Base-by-base conservation (phyloP, 1,140 invertebrate genomes). In the Ips typographus region DNA sequence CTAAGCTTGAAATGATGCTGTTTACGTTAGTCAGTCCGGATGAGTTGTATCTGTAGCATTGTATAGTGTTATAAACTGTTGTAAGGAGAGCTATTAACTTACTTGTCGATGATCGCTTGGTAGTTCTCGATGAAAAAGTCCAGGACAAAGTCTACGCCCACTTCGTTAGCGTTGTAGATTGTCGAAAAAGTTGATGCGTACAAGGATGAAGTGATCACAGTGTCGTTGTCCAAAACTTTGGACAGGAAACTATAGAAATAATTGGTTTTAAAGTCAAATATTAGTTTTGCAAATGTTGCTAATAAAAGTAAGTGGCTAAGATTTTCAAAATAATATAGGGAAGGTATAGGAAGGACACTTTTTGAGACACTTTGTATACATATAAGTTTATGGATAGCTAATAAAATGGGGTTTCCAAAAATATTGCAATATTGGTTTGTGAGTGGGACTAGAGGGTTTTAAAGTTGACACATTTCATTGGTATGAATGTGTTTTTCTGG, bases 121-220 rank as follows among this genome's bases (percentile, higher is more conserved):
- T 67, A 59, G 60, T 49, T 66, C 38, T 58, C 66, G 41, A 67
- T 60, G 5, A 89, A 74, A 44, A 82, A 84, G 5, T 85, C 78
- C 3, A 87, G 76, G 1, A 76, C 78, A 37, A 77, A 75, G 60
- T 83, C 66, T 1, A 84, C 76, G 61, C 85, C 85, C 1, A 74
- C 72, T 67, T 83, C 78, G 1, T 78, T 74, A 40, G 74, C 74
- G n/a, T 3, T 40, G 2, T 82, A 79, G 3, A 86, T 81, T 4
- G 80, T 77, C 1, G 74, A 70, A 4, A 85, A 74, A 7, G 83
- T 79, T 1, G 78, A 76, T 0, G 4, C 76, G 67, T 44, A 83
- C 4, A 1, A 71, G 77, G 3, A 71, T 75, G 41, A 72, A 60
- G 1, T 79, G 65, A 69, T 76, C 83, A 42, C 6, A 51, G 2